Evolutionary conservation across 2,888 invertebrate species (phyloP), one percentile per base, ranked within the genome.

Genomic region (Agrochola lychnidis): DNA sequence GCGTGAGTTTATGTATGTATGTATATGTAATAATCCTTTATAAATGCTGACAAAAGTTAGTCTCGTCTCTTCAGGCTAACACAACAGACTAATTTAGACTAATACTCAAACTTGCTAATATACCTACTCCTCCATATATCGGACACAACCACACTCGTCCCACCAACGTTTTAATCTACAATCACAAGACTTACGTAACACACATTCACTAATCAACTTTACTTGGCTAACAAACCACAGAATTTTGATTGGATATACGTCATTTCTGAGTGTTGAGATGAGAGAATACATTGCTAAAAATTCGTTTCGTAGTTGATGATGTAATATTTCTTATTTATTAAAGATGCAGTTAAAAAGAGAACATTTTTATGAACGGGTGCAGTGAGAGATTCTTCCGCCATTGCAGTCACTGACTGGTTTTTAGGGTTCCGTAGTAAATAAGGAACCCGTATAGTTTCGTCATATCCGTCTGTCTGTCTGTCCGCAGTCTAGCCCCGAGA

Each of bases 191-290:
- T 87, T 82, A 72, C 67, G 53, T 75, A 78, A 85, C 25, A 40
- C 22, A 75, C 86, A 70, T 85, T 85, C 83, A 70, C 85, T 85
- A 85, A 86, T 86, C 69, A 68, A 74, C 57, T 68, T 66, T 7
- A 42, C 70, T 73, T 64, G 19, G 40, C 62, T 81, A 78, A 82
- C 73, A 79, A 67, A 80, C 79, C 73, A 63, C 59, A 79, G 40
- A 66, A 77, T 45, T 79, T 51, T 56, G 73, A 86, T 85, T 85
- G 57, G 88, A 36, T 67, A 63, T 66, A 72, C 76, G 64, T 73
- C 48, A 42, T 82, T 57, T 59, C 66, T 66, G 12, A 62, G 70
- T 70, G 30, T 69, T n/a, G 22, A 68, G 64, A 77, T 42, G 25
- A 67, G 48, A 72, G n/a, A 72, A 71, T 71, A 7, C 14, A 7